Conservation (phyloP, 2,888 invertebrate genomes). For the Melitaea athalia region DNA sequence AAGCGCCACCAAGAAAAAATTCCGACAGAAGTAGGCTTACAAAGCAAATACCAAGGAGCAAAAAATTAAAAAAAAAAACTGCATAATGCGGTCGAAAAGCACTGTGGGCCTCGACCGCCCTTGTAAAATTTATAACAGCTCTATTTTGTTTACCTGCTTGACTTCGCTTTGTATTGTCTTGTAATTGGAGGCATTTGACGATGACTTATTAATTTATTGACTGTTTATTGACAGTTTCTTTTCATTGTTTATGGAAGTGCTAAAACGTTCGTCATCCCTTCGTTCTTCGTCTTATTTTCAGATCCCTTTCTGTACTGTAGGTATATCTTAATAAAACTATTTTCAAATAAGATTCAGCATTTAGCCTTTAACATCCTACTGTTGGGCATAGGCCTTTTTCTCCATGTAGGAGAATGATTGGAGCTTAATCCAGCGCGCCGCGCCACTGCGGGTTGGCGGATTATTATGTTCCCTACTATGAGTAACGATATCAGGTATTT, state of each 20-base stretch:
- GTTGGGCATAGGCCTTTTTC: no score
- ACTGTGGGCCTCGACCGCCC: slow-evolving; percentile 67
- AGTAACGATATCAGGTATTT: no score
- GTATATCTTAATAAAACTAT: no score
- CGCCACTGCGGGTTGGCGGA: no score
- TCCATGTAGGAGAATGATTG: no score
- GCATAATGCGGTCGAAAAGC: slow-evolving; percentile 73
- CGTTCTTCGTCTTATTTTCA: slow-evolving; percentile 28
- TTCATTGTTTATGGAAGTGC: slow-evolving; percentile 77
- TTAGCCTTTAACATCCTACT: no score
- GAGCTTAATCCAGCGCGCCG: no score
- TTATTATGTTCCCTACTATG: no score
- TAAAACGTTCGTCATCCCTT: slow-evolving; percentile 63
- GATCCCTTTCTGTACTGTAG: slow-evolving; percentile 9
- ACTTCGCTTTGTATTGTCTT: slow-evolving; percentile 71
- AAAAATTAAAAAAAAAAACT: slow-evolving; percentile 72
- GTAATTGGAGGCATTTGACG: slow-evolving; percentile 79
- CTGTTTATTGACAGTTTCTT: slow-evolving; percentile 58
- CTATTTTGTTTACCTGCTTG: slow-evolving; percentile 81
- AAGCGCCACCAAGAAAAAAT: slow-evolving; percentile 78
- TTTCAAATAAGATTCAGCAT: no score
- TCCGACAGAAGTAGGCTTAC: slow-evolving; percentile 77
- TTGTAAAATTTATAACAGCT: slow-evolving; percentile 82
- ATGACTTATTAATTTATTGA: slow-evolving; percentile 82
- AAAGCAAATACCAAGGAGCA: slow-evolving; percentile 76